Conservation (phyloP, 2,113 vertebrate genomes). For the Taxidea taxus region DNA sequence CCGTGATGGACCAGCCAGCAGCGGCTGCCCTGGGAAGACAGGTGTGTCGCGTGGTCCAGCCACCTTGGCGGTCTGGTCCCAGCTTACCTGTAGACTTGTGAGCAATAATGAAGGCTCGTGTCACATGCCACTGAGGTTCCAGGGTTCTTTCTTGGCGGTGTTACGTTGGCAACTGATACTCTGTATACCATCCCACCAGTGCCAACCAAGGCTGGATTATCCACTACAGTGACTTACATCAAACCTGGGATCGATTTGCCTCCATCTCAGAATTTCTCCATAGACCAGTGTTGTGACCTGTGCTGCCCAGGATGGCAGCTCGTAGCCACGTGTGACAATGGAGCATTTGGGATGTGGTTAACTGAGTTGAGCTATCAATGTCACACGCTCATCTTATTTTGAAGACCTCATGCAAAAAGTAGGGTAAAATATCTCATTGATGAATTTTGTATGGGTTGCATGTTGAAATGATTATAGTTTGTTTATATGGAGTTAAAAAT, state of each 20-base stretch:
- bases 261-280: neutral
- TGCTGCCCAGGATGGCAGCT: accelerated
- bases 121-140: accelerated
- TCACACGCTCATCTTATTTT: neutral
- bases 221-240: accelerated
- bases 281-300: accelerated
- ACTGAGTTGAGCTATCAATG: neutral
- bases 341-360: neutral
- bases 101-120: accelerated
- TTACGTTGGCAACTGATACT: neutral
- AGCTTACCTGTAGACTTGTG: neutral
- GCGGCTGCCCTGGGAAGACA: neutral
- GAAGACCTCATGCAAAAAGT: neutral
- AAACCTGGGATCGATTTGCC: neutral
- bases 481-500: neutral
- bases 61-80: neutral
- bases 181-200: accelerated
- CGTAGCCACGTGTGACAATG: accelerated
- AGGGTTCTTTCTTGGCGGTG: accelerated
- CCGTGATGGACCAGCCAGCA: accelerated
- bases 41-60: accelerated
- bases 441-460: neutral
- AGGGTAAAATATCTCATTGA: neutral
- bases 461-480: neutral
- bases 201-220: neutral